A percentile compares a stretch with the other conserved stretches of the same genome.
These are phyloP conservation scores for Heliconius hortense DNA, from an alignment of 2,888 invertebrate species.

Conservation along the genomic window DNA sequence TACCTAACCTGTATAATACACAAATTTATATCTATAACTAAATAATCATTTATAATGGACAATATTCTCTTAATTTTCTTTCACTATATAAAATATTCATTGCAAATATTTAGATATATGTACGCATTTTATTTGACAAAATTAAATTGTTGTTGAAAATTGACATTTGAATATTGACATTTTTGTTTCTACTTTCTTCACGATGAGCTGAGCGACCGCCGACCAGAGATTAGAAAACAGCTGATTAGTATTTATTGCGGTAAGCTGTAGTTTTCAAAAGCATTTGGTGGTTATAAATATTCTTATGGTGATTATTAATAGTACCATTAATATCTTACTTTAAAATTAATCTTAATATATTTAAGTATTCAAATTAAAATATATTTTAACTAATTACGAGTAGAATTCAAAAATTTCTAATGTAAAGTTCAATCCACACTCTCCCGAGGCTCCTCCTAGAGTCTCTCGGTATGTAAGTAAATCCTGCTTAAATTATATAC, in stretches of 20 bases:
- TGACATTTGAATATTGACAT: conserved; percentile 1
- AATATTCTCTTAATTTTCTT: neutral
- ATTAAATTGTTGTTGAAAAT: neutral
- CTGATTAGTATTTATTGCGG: neutral
- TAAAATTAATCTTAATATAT: too few relatives aligned
- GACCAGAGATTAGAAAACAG: neutral
- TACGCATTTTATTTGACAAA: neutral
- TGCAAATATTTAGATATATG: neutral
- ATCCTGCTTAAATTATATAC: too few relatives aligned
- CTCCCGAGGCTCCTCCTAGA: too few relatives aligned
- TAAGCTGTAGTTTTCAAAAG: neutral
- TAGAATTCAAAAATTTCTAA: too few relatives aligned
- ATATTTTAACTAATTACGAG: too few relatives aligned
- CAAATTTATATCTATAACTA: too few relatives aligned
- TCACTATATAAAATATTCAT: neutral
- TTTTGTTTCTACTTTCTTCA: neutral
- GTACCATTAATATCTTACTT: too few relatives aligned
- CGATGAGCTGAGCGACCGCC: neutral
- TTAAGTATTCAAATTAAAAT: too few relatives aligned
- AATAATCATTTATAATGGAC: too few relatives aligned
- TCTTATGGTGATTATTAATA: neutral
- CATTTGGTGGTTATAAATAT: neutral
- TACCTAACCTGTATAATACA: too few relatives aligned
- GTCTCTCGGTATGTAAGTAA: too few relatives aligned
- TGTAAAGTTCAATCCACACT: too few relatives aligned